Percentiles rank a stretch among this genome's conserved stretches.
Conservation (phyloP, 1,140 invertebrate genomes). For the Sarcophaga bullata region DNA sequence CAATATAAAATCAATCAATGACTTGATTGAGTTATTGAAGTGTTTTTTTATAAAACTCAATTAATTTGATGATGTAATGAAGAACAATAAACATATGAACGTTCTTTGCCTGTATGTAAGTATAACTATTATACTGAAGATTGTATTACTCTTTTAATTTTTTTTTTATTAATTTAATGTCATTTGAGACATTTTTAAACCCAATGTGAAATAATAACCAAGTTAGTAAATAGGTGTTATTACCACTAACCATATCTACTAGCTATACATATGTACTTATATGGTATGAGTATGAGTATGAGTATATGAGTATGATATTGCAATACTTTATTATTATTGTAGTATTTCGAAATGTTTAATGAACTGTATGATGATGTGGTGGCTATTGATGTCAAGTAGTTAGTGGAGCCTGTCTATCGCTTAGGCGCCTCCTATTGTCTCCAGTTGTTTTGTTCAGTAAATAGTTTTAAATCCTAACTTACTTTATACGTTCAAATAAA, state of each 20-base stretch:
- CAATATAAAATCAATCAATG: no score
- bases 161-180: not conserved
- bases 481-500: not conserved
- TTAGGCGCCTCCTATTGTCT: not conserved
- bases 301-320: not conserved
- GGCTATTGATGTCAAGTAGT: not conserved
- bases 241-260: not conserved
- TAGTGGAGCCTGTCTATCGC: not conserved
- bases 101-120: no score
- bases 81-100: no score
- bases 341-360: not conserved
- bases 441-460: not conserved
- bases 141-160: no score
- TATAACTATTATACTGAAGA: no score
- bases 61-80: no score
- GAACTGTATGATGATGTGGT: not conserved
- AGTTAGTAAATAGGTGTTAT: no score
- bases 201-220: not conserved
- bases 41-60: no score
- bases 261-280: not conserved
- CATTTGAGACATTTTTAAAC: conserved; percentile 11
- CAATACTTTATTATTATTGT: not conserved
- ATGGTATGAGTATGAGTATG: not conserved
- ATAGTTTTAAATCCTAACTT: no score
- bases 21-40: no score